Evolutionary conservation across 2,113 vertebrate species (phyloP), one percentile per base, ranked within the genome.

Genomic region (Lagopus muta): DNA sequence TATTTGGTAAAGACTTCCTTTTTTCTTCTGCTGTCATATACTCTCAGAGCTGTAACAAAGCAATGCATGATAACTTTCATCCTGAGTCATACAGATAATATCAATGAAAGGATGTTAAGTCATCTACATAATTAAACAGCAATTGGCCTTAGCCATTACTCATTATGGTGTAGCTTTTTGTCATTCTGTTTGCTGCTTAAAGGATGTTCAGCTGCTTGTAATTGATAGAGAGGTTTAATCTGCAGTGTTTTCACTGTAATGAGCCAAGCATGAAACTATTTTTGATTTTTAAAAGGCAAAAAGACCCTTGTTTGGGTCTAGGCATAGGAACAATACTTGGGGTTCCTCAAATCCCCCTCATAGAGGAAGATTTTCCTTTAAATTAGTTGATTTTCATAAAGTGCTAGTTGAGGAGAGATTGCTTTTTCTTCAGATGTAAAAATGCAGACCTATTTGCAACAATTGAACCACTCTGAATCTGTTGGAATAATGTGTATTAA

Each of bases 151-250:
- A 93, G 76, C 72, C 79, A 94, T 97, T 93, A 95, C 70, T 97
- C 88, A 94, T 96, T 95, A 93, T 86, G 93, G 65, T 93, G 85
- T 64, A 96, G 90, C 90, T 94, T 97, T 96, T 95, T 97, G 92
- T 97, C 90, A 94, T 97, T 97, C 89, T 96, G 87, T 97, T 97
- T 97, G 94, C 96, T 97, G 94, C 71, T 95, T 95, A 95, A 96
- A 95, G 65, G 57, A 95, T 96, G 87, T 94, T 96, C 94, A 88
- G 90, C 92, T 92, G 45, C 90, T 96, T 96, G 73, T 94, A 97
- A 95, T 94, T 96, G 94, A 94, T 87, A 95, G 81, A 95, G 71
- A 95, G 75, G 64, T 92, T 96, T 96, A 94, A 96, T 97, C 94
- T 97, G 92, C 86, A 79, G 88, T 92, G 72, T 64, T 94, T 96